Conservation (phyloP, 2,888 invertebrate genomes). For the Notodonta ziczac region DNA sequence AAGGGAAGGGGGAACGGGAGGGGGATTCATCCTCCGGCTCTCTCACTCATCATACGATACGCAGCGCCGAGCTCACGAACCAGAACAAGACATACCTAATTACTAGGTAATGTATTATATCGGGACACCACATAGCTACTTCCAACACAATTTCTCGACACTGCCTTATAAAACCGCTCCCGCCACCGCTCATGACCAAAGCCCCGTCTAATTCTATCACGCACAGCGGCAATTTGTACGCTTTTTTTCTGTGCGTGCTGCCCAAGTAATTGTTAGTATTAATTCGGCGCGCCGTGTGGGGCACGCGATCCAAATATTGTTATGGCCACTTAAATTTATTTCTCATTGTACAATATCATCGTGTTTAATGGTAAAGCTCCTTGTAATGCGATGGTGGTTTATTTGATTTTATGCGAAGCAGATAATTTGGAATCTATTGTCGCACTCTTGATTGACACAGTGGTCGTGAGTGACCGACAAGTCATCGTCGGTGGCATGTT, state of each 20-base stretch:
- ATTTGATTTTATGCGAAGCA: background rate
- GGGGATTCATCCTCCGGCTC: too few species aligned
- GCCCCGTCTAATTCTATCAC: slow-evolving; percentile 48
- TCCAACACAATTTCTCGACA: background rate
- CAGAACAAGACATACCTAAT: too few species aligned
- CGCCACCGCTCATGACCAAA: slow-evolving; percentile 29
- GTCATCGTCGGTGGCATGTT: too few species aligned
- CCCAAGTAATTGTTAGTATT: slow-evolving; percentile 77
- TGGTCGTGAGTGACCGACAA: too few species aligned
- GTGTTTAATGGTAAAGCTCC: slow-evolving; percentile 19
- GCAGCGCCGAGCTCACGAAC: too few species aligned
- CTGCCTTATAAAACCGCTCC: slow-evolving; percentile 18
- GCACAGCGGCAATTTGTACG: slow-evolving; percentile 75
- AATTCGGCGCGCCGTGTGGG: slow-evolving; percentile 65
- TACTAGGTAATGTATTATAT: too few species aligned
- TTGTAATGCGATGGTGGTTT: background rate
- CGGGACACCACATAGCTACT: too few species aligned
- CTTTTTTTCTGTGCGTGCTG: slow-evolving; percentile 72
- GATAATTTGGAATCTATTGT: background rate
- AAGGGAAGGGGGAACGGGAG: too few species aligned
- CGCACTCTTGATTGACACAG: too few species aligned
- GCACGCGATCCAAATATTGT: slow-evolving; percentile 67
- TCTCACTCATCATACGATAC: too few species aligned
- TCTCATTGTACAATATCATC: slow-evolving; percentile 30
- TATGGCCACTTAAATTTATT: slow-evolving; percentile 50